Conservation (phyloP, 2,888 invertebrate genomes). For the Ophion ventricosus region DNA sequence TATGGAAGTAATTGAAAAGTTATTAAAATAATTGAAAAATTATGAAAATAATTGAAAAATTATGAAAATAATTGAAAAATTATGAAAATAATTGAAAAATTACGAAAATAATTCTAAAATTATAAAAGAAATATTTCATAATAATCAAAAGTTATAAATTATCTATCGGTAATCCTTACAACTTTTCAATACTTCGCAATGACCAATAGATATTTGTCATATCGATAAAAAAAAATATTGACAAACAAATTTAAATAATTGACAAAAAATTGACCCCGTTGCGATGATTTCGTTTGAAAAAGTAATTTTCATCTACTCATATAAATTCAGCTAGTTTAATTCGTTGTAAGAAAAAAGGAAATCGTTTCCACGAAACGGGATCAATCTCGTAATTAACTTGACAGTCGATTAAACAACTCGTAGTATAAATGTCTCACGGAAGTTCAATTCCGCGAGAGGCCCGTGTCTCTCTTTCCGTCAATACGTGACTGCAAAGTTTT, state of each 20-base stretch:
- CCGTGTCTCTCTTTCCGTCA: conserved; percentile 12
- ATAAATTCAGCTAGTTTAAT: not conserved
- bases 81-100: too few species aligned
- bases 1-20: too few species aligned
- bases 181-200: too few species aligned
- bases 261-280: not conserved
- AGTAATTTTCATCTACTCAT: not conserved
- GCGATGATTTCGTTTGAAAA: not conserved
- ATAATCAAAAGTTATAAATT: too few species aligned
- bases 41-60: too few species aligned
- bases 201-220: too few species aligned
- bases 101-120: too few species aligned
- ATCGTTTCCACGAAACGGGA: not conserved
- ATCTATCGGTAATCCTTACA: too few species aligned
- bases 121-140: too few species aligned
- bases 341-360: not conserved
- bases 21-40: too few species aligned
- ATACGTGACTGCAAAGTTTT: conserved; percentile 33
- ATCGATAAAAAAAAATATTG: too few species aligned
- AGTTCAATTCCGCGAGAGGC: conserved; percentile 51
- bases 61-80: too few species aligned
- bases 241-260: not conserved
- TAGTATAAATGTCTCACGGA: conserved; percentile 43
- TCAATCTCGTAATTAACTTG: conserved; percentile 22
- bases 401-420: conserved; percentile 15